Evolutionary conservation across 2,888 invertebrate species (phyloP).

Genomic region (Agrochola lota): DNA sequence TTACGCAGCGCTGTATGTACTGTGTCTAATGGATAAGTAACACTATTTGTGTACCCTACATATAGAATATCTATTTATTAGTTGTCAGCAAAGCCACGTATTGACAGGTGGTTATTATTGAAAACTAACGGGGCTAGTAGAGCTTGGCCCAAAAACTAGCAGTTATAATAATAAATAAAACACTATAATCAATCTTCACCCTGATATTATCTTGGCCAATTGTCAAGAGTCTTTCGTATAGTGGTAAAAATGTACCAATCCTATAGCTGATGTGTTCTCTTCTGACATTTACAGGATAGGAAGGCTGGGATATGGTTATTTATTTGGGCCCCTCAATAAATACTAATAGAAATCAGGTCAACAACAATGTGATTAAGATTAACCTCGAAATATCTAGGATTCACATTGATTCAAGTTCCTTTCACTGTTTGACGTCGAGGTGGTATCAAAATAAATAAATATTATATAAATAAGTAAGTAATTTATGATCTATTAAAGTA

Average conservation of each 20-base stretch:
- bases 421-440: not conserved
- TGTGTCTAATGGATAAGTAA: constrained; percentile 21
- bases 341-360: not conserved
- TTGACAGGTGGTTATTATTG: constrained; percentile 34
- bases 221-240: constrained; percentile 24
- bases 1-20: constrained; percentile 21
- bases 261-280: constrained; percentile 1
- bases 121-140: constrained; percentile 29
- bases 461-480: not conserved
- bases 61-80: constrained; percentile 28
- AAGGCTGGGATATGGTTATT: constrained; percentile 7
- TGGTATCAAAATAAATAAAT: constrained; percentile 17
- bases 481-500: constrained; percentile 1
- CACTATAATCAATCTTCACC: constrained; percentile 16
- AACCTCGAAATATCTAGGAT: constrained; percentile 1
- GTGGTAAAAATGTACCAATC: constrained; percentile 12
- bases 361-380: constrained; percentile 7
- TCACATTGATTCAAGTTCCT: not conserved
- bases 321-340: constrained; percentile 1
- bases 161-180: constrained; percentile 20
- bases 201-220: constrained; percentile 32
- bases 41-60: constrained; percentile 43
- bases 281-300: not conserved
- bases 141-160: constrained; percentile 33
- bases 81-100: constrained; percentile 17